Evolutionary conservation across 2,797 vertebrate genomes (phyloP).

Genomic region (Crypturellus tataupa): DNA sequence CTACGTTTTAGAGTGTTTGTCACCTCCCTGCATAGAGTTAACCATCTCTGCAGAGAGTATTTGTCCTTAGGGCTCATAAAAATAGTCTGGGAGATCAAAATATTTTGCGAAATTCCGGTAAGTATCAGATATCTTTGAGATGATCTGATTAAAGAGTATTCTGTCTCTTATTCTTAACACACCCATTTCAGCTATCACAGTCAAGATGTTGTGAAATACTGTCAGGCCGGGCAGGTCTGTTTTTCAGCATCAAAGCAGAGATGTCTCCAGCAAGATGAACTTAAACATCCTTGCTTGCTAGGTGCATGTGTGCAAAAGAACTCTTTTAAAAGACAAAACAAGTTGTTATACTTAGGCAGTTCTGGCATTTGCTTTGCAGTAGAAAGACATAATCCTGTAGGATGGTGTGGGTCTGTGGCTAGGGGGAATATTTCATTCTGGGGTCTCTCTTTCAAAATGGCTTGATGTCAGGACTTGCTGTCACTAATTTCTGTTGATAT

Average conservation of each 20-base stretch:
- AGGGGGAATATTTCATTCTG: neutral
- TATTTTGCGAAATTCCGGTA: constrained; percentile 56
- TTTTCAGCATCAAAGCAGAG: constrained; percentile 40
- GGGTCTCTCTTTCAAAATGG: neutral
- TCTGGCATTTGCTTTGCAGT: neutral
- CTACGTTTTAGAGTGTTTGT: neutral
- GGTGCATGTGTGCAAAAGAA: neutral
- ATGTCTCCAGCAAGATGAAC: neutral
- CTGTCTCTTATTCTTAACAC: constrained; percentile 24
- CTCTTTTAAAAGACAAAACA: neutral
- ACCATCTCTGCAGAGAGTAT: constrained; percentile 43
- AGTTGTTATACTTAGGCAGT: neutral
- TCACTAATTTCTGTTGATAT: neutral
- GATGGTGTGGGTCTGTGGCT: neutral
- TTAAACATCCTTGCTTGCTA: neutral
- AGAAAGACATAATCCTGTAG: neutral
- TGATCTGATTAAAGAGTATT: constrained; percentile 19
- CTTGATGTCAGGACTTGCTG: neutral
- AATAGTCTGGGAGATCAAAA: constrained; percentile 55
- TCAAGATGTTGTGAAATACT: neutral
- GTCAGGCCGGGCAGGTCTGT: constrained; percentile 1
- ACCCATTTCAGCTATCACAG: constrained; percentile 28
- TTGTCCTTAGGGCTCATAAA: constrained; percentile 50
- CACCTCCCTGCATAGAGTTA: neutral
- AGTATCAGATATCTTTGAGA: constrained; percentile 49